These are phyloP conservation scores for Syngnathus rostellatus DNA, from an alignment of 2,797 vertebrate genomes.

Conservation along the genomic window DNA sequence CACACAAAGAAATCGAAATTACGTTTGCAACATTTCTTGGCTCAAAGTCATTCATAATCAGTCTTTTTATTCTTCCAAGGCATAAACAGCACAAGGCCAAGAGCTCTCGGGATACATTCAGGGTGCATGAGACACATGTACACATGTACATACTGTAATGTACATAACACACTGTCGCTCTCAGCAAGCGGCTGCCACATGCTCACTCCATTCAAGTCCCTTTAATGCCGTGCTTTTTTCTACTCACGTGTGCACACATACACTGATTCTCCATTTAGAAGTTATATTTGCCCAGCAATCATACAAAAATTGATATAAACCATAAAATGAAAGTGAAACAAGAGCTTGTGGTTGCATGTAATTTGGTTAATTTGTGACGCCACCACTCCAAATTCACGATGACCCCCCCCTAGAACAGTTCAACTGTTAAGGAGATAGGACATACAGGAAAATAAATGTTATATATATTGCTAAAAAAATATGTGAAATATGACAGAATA, in stretches of 20 bases:
- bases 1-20: too few species aligned
- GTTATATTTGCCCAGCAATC: constrained; percentile 21
- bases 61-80: constrained; percentile 70
- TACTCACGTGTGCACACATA: constrained; percentile 1
- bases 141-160: constrained; percentile 25
- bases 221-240: constrained; percentile 7
- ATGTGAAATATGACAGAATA: background rate
- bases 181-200: constrained; percentile 52
- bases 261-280: constrained; percentile 29
- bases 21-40: too few species aligned
- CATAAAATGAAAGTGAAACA: background rate
- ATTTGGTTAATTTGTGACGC: constrained; percentile 12
- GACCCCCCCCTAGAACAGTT: constrained; percentile 44
- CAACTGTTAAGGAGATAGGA: constrained; percentile 54
- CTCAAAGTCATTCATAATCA: background rate
- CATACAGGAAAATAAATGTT: constrained; percentile 35
- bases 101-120: constrained; percentile 68
- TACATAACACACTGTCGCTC: constrained; percentile 37
- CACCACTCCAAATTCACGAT: constrained; percentile 3
- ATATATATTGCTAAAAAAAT: background rate
- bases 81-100: constrained; percentile 66
- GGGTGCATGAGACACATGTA: constrained; percentile 41
- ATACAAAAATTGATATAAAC: constrained; percentile 5
- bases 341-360: constrained; percentile 14
- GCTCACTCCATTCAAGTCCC: constrained; percentile 39